Conservation (phyloP, 2,113 vertebrate species). For the Oophaga pumilio region DNA sequence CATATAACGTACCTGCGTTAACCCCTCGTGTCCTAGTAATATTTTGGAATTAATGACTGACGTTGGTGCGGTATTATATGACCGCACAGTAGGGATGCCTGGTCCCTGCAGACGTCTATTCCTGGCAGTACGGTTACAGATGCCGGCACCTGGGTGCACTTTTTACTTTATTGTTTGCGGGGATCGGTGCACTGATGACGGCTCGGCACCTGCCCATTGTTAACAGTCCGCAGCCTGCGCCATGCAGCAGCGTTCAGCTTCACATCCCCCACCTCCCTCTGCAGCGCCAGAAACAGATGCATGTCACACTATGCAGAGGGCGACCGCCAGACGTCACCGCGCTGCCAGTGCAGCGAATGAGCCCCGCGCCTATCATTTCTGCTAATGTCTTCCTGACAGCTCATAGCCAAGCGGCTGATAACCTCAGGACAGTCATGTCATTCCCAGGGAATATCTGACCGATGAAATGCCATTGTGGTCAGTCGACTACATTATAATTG, state of each 20-base stretch:
- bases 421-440: neutral
- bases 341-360: neutral
- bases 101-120: neutral
- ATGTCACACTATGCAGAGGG: neutral
- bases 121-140: neutral
- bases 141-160: neutral
- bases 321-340: neutral
- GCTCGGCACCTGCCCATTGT: conserved; percentile 34
- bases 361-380: neutral
- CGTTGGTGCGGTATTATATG: neutral
- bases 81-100: neutral
- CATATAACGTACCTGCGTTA: neutral
- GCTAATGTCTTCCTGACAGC: neutral
- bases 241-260: neutral
- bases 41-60: neutral
- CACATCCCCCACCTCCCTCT: conserved; percentile 12
- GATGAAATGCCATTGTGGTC: neutral
- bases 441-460: neutral
- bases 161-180: neutral
- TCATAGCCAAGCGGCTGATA: neutral
- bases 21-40: neutral
- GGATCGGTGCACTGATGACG: neutral
- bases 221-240: conserved; percentile 40
- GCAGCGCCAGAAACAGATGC: neutral
- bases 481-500: neutral